Evolutionary conservation across 1,140 invertebrate species (phyloP).

Genomic region (Potamilus streckersoni): DNA sequence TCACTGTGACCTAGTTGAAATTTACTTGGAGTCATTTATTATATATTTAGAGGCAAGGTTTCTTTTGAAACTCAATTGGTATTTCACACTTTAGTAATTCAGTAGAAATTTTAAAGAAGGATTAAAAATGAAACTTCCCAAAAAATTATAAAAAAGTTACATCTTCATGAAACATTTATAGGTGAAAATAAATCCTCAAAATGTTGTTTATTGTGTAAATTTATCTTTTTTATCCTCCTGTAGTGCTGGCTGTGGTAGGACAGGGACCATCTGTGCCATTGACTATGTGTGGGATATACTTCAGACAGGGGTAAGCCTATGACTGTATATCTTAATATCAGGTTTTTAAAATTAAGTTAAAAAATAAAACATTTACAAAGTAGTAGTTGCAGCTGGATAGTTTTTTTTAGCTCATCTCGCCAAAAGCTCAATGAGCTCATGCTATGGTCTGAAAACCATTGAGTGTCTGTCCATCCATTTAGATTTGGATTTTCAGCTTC

Average conservation of each 20-base stretch:
- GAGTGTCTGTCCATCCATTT: no score
- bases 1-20: no score
- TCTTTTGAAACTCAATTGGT: no score
- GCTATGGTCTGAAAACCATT: no score
- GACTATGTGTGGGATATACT: conserved; percentile 76
- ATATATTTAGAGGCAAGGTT: no score
- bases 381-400: background rate
- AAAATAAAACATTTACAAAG: background rate
- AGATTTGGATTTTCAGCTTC: no score
- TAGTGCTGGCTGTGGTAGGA: conserved; percentile 77
- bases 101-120: no score
- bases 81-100: no score
- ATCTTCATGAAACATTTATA: no score
- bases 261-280: conserved; percentile 78
- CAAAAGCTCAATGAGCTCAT: background rate
- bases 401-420: background rate
- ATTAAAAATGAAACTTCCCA: no score
- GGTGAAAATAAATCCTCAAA: background rate
- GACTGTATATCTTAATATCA: background rate
- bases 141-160: no score
- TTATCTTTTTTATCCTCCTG: conserved; percentile 30
- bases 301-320: conserved; percentile 70
- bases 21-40: no score
- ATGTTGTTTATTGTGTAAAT: background rate
- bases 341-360: background rate